Percentiles rank a stretch among this genome's conserved stretches.
Conservation (phyloP, 2,113 vertebrate species). For the Microtus ochrogaster region DNA sequence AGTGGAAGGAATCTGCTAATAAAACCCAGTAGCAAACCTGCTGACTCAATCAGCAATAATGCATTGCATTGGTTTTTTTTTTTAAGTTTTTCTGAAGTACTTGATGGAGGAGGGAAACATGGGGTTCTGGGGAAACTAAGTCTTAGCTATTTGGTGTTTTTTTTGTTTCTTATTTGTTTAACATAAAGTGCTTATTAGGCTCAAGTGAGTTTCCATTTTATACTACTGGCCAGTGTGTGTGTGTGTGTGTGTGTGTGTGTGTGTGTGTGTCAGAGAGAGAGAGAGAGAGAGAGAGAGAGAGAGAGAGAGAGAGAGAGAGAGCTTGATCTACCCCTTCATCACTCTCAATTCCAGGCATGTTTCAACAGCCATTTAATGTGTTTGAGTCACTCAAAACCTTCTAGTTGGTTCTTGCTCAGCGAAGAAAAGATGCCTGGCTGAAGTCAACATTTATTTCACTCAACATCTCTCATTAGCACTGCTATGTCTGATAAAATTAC, state of each 20-base stretch:
- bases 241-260: neutral
- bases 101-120: constrained; percentile 49
- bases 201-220: neutral
- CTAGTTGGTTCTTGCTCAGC: constrained; percentile 26
- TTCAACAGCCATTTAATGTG: constrained; percentile 11
- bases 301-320: neutral
- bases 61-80: constrained; percentile 32
- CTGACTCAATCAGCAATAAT: constrained; percentile 59
- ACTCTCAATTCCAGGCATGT: constrained; percentile 8
- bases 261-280: neutral
- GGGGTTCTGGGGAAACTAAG: constrained; percentile 4
- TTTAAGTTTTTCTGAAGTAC: constrained; percentile 42
- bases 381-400: constrained; percentile 26
- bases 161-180: neutral
- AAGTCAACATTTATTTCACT: neutral
- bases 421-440: constrained; percentile 9
- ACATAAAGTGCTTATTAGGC: neutral
- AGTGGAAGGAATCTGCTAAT: constrained; percentile 61
- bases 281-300: neutral
- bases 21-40: constrained; percentile 58
- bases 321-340: constrained; percentile 23
- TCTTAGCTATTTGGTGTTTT: neutral
- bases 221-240: neutral
- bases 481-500: constrained; percentile 9
- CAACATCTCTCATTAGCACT: constrained; percentile 22